Evolutionary conservation across 2,113 vertebrate genomes (phyloP), one percentile per base, ranked within the genome.

Genomic region (Sardina pilchardus): DNA sequence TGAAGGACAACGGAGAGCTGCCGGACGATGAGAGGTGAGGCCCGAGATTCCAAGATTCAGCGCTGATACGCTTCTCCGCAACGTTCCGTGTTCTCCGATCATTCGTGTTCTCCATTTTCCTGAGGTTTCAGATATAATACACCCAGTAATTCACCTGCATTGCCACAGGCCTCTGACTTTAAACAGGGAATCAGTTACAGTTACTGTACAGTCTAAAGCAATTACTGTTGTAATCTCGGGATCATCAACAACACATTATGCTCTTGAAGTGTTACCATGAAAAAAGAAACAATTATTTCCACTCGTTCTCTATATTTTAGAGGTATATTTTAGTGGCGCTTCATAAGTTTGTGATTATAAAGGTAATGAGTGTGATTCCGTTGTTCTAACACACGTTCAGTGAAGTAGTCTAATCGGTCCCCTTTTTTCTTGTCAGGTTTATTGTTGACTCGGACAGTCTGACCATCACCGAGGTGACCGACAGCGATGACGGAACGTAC

Each of bases 401-500:
- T 34, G 26, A 71, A 71, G 34, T 6, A 34, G 8, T 78, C 26
- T 34, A 17, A 34, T 14, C 17, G 59, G 26, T 30, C 7, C 63
- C 34, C 53, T 39, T 47, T 81, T 24, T 43, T 85, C 45, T 83
- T 94, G 88, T 0, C 93, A 99, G 98, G 93, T 96, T 97, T 86
- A 89, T 94, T 36, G 83, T 97, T 21, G 95, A 94, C 90, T 94
- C 95, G 26, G 97, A 98, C 86, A 96, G 94, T 88, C 95, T 99
- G 91, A 96, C 94, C 88, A 96, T 99, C 86, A 89, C 89, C 26
- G 95, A 97, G 26, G 96, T 98, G 90, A 95, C 90, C 14, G 98
- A 99, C 85, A 90, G 87, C 0, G 98, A 99, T 36, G 95, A 96
- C 10, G 98, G 97, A 26, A 94, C 93, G 12, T 99, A 99, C 91